These are phyloP conservation scores for Heliconius sara DNA, from an alignment of 2,888 invertebrate species.

Conservation along the genomic window DNA sequence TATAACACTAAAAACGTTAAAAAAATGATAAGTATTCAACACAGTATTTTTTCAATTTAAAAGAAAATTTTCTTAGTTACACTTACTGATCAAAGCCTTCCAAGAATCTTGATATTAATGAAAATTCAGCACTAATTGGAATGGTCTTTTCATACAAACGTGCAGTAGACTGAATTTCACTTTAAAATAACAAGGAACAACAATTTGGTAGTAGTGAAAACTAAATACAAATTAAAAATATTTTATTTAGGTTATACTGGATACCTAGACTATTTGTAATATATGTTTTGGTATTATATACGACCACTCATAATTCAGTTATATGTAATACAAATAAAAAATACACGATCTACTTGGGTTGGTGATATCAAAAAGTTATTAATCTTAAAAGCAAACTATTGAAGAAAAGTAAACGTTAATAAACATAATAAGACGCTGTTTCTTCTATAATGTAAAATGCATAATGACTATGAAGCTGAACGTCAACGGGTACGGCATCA, in stretches of 20 bases:
- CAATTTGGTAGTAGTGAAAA: conserved; percentile 29
- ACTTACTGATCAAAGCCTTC: conserved; percentile 73
- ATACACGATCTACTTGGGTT: not conserved
- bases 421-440: not conserved
- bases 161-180: conserved; percentile 39
- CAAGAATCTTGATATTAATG: conserved; percentile 78
- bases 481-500: conserved; percentile 73
- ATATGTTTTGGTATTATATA: not conserved
- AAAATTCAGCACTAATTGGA: conserved; percentile 80
- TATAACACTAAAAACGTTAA: too few relatives aligned
- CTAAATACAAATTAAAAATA: conserved; percentile 5
- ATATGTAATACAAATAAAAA: not conserved
- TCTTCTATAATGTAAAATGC: conserved; percentile 30
- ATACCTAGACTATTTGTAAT: too few relatives aligned
- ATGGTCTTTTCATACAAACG: conserved; percentile 66
- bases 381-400: not conserved
- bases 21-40: too few relatives aligned
- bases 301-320: not conserved
- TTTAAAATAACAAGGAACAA: conserved; percentile 43
- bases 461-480: conserved; percentile 55
- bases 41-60: not conserved
- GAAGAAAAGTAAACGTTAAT: not conserved
- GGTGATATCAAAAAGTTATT: not conserved
- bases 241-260: not conserved
- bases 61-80: conserved; percentile 72